phyloP scores from a whole-genome alignment of 2,888 invertebrate species.

The Achlya flavicornis region DNA sequence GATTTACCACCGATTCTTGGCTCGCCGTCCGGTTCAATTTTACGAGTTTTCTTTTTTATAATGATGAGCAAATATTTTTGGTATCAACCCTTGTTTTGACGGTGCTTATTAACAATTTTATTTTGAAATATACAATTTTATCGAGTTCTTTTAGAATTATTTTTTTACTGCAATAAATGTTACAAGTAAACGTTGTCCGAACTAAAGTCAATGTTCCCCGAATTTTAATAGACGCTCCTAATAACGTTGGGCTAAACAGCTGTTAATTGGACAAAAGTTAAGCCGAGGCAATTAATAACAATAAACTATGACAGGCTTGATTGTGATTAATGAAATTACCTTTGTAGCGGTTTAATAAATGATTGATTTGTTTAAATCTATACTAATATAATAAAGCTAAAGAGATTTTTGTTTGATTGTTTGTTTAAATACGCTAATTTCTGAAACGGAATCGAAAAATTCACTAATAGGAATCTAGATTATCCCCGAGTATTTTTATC shows the following conservation, averaged over 20 bases:
- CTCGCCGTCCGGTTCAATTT: conserved; percentile 23
- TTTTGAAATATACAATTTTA: no score
- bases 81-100: background rate
- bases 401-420: no score
- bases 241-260: background rate
- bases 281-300: conserved; percentile 44
- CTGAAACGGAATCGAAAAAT: no score
- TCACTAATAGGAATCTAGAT: no score
- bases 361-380: conserved; percentile 7
- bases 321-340: conserved; percentile 41
- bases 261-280: conserved; percentile 15
- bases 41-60: conserved; percentile 18
- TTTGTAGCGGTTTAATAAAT: conserved; percentile 17
- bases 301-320: conserved; percentile 42
- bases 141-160: no score
- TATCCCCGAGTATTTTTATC: no score
- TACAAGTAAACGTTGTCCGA: background rate
- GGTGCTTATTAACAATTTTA: no score
- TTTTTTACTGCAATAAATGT: background rate
- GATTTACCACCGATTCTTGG: conserved; percentile 45
- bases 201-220: background rate
- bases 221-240: background rate
- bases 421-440: no score
- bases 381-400: no score
- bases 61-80: conserved; percentile 20